These are phyloP conservation scores for Alectura lathami DNA, from an alignment of 2,113 vertebrate genomes.

Conservation along the genomic window DNA sequence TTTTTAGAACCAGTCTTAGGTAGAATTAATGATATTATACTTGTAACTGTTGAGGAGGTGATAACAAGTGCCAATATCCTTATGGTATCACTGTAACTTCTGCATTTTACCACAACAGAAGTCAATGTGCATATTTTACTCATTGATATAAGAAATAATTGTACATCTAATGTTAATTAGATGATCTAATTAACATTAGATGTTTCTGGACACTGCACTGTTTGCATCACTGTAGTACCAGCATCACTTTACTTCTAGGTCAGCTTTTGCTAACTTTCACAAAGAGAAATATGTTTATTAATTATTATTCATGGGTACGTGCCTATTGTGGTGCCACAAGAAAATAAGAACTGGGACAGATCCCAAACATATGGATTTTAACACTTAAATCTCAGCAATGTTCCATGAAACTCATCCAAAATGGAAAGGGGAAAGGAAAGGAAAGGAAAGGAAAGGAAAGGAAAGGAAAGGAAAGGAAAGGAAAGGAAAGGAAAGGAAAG, in stretches of 20 bases:
- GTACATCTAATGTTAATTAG: background rate
- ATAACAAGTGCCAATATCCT: background rate
- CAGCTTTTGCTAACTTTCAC: background rate
- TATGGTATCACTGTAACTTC: background rate
- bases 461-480: background rate
- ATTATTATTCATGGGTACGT: background rate
- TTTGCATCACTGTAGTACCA: background rate
- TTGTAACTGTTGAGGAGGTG: background rate
- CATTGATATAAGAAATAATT: background rate
- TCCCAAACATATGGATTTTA: background rate
- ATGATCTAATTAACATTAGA: background rate
- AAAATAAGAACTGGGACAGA: background rate
- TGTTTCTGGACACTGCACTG: background rate
- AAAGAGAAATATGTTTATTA: background rate
- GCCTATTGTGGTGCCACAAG: background rate
- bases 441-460: background rate
- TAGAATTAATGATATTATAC: background rate
- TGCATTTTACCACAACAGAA: background rate
- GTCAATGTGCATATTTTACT: background rate
- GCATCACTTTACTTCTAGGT: background rate
- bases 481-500: background rate
- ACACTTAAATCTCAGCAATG: background rate
- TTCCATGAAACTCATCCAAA: background rate
- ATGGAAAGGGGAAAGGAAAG: background rate
- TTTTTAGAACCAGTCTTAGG: background rate